Percentiles rank a stretch among this genome's conserved stretches.
Conservation (phyloP, 2,113 vertebrate genomes). For the Poicephalus meyeri region DNA sequence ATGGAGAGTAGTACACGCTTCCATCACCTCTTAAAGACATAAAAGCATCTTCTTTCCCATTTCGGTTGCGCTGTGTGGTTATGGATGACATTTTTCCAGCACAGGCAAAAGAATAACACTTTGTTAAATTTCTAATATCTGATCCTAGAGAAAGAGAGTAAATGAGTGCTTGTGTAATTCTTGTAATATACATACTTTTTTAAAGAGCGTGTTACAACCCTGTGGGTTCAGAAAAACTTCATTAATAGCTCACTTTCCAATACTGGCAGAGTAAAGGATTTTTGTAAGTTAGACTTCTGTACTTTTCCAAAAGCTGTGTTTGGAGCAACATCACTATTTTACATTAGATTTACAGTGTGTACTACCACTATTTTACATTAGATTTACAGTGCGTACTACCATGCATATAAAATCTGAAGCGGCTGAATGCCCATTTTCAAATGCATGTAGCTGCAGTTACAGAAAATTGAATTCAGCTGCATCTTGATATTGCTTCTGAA, state of each 20-base stretch:
- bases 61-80: background rate
- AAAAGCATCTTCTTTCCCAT: background rate
- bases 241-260: background rate
- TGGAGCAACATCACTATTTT: background rate
- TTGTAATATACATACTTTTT: background rate
- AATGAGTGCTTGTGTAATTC: background rate
- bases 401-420: background rate
- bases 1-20: background rate
- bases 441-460: background rate
- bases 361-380: background rate
- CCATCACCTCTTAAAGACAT: background rate
- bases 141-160: background rate
- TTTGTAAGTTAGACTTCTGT: background rate
- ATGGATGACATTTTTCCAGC: background rate
- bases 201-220: background rate
- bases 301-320: background rate
- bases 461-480: slow-evolving; percentile 27
- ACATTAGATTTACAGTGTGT: background rate
- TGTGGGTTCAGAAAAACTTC: background rate
- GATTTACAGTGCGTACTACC: background rate
- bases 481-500: slow-evolving; percentile 38
- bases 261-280: background rate
- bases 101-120: background rate
- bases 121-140: background rate
- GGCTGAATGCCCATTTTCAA: background rate